Percentiles rank a stretch among this genome's conserved stretches.
These are phyloP conservation scores for Acronicta alni DNA, from an alignment of 2,888 invertebrate genomes.

Conservation along the genomic window DNA sequence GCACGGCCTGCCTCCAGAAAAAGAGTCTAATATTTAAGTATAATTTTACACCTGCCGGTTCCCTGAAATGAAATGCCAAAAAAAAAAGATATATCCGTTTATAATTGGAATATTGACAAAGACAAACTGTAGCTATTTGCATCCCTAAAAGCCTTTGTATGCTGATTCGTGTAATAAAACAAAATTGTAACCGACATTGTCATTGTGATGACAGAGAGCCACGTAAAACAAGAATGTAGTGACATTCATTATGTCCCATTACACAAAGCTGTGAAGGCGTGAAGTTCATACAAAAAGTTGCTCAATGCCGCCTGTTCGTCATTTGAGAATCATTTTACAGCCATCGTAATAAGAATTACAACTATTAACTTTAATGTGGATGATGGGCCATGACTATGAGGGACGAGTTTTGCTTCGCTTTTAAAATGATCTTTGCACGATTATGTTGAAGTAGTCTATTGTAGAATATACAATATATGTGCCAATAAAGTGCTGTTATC, in stretches of 20 bases:
- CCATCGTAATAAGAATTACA: conserved; percentile 63
- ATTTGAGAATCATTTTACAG: conserved; percentile 59
- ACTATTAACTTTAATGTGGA: conserved; percentile 57
- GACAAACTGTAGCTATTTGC: conserved; percentile 50
- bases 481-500: too few relatives aligned
- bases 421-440: conserved; percentile 7
- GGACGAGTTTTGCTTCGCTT: conserved; percentile 19
- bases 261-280: conserved; percentile 62
- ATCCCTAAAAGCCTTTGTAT: conserved; percentile 58
- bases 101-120: conserved; percentile 33
- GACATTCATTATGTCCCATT: conserved; percentile 63
- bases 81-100: neutral
- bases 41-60: too few relatives aligned
- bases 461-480: neutral
- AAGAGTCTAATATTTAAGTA: too few relatives aligned
- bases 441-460: neutral
- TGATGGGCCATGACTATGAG: conserved; percentile 46
- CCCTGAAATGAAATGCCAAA: too few relatives aligned
- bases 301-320: conserved; percentile 47
- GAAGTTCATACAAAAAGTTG: conserved; percentile 56
- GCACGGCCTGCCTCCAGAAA: too few relatives aligned
- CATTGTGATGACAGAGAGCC: conserved; percentile 29
- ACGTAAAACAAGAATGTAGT: conserved; percentile 52
- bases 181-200: conserved; percentile 35
- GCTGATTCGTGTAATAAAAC: conserved; percentile 58